Conservation (phyloP, 2,888 invertebrate species). For the Scaptomyza tumidula region DNA sequence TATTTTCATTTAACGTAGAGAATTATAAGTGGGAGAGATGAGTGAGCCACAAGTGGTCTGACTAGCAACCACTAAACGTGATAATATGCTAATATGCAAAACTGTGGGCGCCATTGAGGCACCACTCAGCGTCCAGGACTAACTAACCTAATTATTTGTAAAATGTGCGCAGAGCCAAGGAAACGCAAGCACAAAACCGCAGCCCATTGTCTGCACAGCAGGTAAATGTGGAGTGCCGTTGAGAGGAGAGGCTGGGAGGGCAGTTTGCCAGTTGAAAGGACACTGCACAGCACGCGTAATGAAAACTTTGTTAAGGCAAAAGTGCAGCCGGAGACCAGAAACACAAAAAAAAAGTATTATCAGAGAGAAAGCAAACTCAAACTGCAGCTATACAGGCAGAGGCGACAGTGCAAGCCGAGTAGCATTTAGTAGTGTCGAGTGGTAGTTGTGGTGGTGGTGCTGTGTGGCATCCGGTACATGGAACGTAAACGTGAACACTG, state of each 20-base stretch:
- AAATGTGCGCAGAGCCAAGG: conserved; percentile 48
- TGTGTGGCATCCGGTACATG: conserved; percentile 23
- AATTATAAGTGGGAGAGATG: not conserved
- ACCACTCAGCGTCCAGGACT: conserved; percentile 54
- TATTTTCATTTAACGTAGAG: conserved; percentile 6
- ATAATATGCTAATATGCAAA: conserved; percentile 66
- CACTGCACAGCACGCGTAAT: conserved; percentile 61
- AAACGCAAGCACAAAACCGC: conserved; percentile 53
- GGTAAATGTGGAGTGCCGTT: conserved; percentile 51
- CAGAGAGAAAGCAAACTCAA: conserved; percentile 8
- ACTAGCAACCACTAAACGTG: conserved; percentile 43
- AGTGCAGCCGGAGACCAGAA: conserved; percentile 27
- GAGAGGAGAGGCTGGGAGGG: conserved; percentile 19
- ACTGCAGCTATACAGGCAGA: not conserved
- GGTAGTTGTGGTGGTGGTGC: conserved; percentile 15
- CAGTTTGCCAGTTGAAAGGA: conserved; percentile 26
- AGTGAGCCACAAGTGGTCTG: conserved; percentile 30
- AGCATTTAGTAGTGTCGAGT: conserved; percentile 59
- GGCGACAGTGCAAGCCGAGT: conserved; percentile 42
- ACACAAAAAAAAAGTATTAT: conserved; percentile 11
- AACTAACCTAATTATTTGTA: conserved; percentile 77
- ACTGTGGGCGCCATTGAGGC: conserved; percentile 46
- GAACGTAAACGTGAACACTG: conserved; percentile 60
- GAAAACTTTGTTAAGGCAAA: conserved; percentile 72
- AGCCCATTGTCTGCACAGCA: conserved; percentile 66